A percentile compares a stretch with the other conserved stretches of the same genome.
Evolutionary conservation across 1,140 invertebrate species (phyloP).

Genomic region (Contarinia nasturtii): DNA sequence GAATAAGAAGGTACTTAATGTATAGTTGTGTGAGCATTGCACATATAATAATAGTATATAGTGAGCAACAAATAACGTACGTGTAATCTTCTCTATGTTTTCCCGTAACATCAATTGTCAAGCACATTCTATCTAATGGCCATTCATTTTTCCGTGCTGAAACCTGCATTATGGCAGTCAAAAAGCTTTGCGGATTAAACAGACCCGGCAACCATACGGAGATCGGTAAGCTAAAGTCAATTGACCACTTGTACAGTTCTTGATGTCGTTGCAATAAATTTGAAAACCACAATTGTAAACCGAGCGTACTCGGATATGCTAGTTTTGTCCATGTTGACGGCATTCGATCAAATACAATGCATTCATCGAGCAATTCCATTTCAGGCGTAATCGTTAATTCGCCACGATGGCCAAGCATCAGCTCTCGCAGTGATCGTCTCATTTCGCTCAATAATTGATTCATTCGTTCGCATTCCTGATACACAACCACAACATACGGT

Average conservation of each 20-base stretch:
- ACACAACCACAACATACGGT: conserved; percentile 78
- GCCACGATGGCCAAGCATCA: conserved; percentile 78
- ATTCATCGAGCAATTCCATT: conserved; percentile 75
- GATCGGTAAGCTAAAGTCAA: conserved; percentile 60
- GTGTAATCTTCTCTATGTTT: conserved; percentile 70
- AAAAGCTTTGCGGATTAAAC: conserved; percentile 92
- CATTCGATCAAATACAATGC: conserved; percentile 71
- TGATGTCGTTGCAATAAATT: conserved; percentile 62
- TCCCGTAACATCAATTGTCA: conserved; percentile 88
- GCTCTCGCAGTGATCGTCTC: conserved; percentile 58
- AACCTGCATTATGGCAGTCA: conserved; percentile 94
- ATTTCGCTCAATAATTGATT: conserved; percentile 70
- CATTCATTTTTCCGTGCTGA: conserved; percentile 89
- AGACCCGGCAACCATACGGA: conserved; percentile 86
- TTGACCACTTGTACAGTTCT: conserved; percentile 60
- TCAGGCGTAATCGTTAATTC: conserved; percentile 81
- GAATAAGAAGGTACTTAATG: no score
- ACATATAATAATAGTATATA: no score
- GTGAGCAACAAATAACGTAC: conserved; percentile 25
- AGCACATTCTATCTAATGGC: conserved; percentile 88
- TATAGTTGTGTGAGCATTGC: background rate
- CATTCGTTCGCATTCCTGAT: conserved; percentile 93
- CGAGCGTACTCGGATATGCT: conserved; percentile 77
- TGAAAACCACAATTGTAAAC: conserved; percentile 70
- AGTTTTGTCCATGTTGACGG: conserved; percentile 63